These are phyloP conservation scores for Drosophila biarmipes DNA, from an alignment of 1,140 invertebrate species.

Conservation along the genomic window DNA sequence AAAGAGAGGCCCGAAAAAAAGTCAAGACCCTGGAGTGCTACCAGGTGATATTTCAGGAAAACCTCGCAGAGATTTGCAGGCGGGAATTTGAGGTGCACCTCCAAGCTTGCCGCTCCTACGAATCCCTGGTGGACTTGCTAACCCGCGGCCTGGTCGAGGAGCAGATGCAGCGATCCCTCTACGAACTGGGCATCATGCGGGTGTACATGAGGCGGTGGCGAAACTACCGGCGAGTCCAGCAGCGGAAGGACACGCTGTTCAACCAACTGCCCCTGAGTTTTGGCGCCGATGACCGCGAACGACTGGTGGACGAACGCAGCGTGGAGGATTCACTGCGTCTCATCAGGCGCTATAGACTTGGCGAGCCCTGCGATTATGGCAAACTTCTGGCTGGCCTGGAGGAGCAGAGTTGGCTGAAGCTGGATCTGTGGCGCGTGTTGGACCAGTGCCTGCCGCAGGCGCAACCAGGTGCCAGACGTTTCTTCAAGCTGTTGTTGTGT, in stretches of 20 bases:
- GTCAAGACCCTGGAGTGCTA: conserved; percentile 25
- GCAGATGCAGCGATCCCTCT: conserved; percentile 17
- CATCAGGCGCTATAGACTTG: conserved; percentile 72
- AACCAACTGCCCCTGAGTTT: conserved; percentile 58
- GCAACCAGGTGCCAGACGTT: conserved; percentile 70
- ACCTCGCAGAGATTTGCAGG: conserved; percentile 20
- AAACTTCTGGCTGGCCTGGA: conserved; percentile 52
- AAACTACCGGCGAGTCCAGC: conserved; percentile 51
- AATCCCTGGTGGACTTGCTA: conserved; percentile 59
- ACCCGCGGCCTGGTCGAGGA: conserved; percentile 11
- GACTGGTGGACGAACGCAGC: conserved; percentile 10
- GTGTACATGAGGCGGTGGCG: conserved; percentile 51
- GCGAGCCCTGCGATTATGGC: conserved; percentile 62
- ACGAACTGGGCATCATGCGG: conserved; percentile 51
- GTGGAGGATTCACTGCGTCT: conserved; percentile 50
- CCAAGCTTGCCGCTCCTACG: neutral
- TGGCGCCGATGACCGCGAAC: conserved; percentile 6
- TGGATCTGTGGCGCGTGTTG: conserved; percentile 63
- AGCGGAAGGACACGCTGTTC: conserved; percentile 52
- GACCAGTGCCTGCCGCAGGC: conserved; percentile 14
- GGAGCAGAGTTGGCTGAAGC: conserved; percentile 51
- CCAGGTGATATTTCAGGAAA: conserved; percentile 10
- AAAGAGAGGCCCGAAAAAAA: neutral
- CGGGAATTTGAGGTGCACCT: conserved; percentile 22
- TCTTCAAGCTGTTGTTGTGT: conserved; percentile 89